Base-by-base conservation (phyloP, 2,113 vertebrate genomes). In the Bothrops jararaca region DNA sequence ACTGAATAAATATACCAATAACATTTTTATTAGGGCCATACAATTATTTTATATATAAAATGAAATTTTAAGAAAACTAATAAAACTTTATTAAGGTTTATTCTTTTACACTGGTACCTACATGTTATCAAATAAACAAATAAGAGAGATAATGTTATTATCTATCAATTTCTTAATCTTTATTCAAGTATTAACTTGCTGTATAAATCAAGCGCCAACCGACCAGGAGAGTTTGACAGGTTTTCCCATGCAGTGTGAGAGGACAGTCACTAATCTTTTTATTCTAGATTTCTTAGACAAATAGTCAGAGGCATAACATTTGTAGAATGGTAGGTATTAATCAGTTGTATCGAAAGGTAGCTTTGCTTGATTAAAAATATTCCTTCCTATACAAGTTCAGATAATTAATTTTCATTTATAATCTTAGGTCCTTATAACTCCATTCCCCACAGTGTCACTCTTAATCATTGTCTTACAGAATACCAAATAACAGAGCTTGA, bases 151-250 rank as follows among this genome's bases (percentile, higher is more conserved):
- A 56, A 86, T 90, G n/a, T 56, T 58, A n/a, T 42, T 93, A 93
- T 86, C 20, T 54, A 15, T 18, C 29, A 52, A 18, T 64, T 86
- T 85, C 42, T 64, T 57, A 29, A 48, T 64, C 74, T 34, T 92
- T 90, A 90, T 54, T 93, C 88, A 92, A 92, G 48, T 92, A 93
- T 93, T 92, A 86, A 86, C 74, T 56, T 91, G 24, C 24, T 80
- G 52, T 58, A 39, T 48, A 50, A 88, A 85, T 6, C 24, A 54
- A 69, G 57, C n/a, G 12, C 91, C 91, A 93, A 92, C 34, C 90
- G 13, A 89, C 34, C 48, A 69, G 91, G 26, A 90, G 42, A 48
- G 12, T 80, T 23, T 80, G n/a, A 85, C 34, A 42, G 8, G 42
- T 57, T 20, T 9, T 45, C n/a, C 13, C 3, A 45, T 74, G 23